Percentiles rank a stretch among this genome's conserved stretches.
Evolutionary conservation across 2,797 vertebrate genomes (phyloP).

Genomic region (Notamacropus eugenii): DNA sequence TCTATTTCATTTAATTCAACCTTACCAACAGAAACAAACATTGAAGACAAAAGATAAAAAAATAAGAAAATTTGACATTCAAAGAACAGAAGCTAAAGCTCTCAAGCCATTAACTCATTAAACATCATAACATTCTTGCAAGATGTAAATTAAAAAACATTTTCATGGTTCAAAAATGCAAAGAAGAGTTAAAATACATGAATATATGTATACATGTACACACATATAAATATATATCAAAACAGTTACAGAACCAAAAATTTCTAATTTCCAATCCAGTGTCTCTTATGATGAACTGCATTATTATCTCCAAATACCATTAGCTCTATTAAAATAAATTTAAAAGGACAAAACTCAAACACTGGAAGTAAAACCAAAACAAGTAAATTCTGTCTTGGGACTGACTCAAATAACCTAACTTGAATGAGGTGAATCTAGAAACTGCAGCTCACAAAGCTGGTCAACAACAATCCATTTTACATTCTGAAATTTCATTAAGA

Average conservation of each 20-base stretch:
- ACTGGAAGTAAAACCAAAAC: slow-evolving; percentile 15
- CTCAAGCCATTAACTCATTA: slow-evolving; percentile 34
- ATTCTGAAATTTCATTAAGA: slow-evolving; percentile 13
- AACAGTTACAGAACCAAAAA: background rate
- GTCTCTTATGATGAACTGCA: background rate
- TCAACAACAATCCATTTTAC: slow-evolving; percentile 27
- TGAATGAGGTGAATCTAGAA: slow-evolving; percentile 27
- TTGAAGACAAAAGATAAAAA: background rate
- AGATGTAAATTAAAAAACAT: slow-evolving; percentile 16
- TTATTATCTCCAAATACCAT: background rate
- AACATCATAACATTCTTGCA: slow-evolving; percentile 8
- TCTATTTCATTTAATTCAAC: slow-evolving; percentile 98
- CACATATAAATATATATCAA: slow-evolving; percentile 1
- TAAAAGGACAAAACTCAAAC: background rate
- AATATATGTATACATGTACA: background rate
- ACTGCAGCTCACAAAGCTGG: background rate
- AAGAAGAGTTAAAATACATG: slow-evolving; percentile 21
- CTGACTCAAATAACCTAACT: slow-evolving; percentile 43
- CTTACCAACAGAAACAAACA: slow-evolving; percentile 81
- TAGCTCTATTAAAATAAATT: slow-evolving; percentile 3
- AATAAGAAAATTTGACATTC: slow-evolving; percentile 35
- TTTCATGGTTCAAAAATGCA: slow-evolving; percentile 51
- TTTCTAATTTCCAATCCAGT: background rate
- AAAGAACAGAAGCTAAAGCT: slow-evolving; percentile 19
- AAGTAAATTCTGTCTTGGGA: slow-evolving; percentile 9